Evolutionary conservation across 2,888 invertebrate species (phyloP).

Genomic region (Tachystola acroxantha): DNA sequence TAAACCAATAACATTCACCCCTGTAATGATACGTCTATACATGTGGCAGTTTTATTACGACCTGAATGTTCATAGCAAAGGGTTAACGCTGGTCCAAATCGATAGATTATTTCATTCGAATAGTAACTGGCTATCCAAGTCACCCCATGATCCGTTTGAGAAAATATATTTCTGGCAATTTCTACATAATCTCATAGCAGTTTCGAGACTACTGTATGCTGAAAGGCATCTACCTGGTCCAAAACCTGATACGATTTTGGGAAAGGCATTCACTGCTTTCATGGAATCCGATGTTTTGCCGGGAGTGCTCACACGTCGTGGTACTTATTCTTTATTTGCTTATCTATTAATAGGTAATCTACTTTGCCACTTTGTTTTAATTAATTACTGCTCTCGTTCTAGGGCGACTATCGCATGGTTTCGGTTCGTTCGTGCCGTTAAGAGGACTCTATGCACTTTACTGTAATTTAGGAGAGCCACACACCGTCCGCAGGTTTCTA

Average conservation of each 20-base stretch:
- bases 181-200: conserved; percentile 71
- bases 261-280: conserved; percentile 71
- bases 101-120: conserved; percentile 69
- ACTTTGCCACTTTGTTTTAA: too few species aligned
- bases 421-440: conserved; percentile 58
- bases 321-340: conserved; percentile 43
- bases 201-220: conserved; percentile 66
- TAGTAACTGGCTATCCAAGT: conserved; percentile 59
- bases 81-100: conserved; percentile 67
- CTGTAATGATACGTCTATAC: conserved; percentile 70
- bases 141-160: conserved; percentile 76
- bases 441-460: conserved; percentile 62
- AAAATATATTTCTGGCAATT: conserved; percentile 81
- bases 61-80: conserved; percentile 66
- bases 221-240: conserved; percentile 43
- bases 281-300: conserved; percentile 68
- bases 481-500: conserved; percentile 56
- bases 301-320: conserved; percentile 50
- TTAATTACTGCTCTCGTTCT: too few species aligned
- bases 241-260: conserved; percentile 65
- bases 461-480: conserved; percentile 61
- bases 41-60: conserved; percentile 81
- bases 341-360: too few species aligned
- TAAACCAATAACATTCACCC: conserved; percentile 31
- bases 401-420: conserved; percentile 50